phyloP scores from a whole-genome alignment of 2,113 vertebrate species.

The Pygoscelis antarcticus region DNA sequence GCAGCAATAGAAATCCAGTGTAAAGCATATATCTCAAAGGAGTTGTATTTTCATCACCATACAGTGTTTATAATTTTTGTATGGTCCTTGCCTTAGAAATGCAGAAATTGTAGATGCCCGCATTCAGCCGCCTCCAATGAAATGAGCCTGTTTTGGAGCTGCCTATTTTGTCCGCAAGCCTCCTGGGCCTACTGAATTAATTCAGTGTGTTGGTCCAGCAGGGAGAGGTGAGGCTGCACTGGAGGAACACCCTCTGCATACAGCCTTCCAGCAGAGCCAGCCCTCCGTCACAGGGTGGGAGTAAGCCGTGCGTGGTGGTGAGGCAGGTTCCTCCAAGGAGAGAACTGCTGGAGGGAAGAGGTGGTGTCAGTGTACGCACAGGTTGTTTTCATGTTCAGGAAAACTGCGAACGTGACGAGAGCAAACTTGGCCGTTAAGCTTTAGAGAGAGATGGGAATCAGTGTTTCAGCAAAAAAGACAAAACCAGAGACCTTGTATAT shows the following conservation, averaged over 20 bases:
- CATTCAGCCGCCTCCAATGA: not conserved
- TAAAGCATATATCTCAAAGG: conserved; percentile 70
- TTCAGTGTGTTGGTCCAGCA: not conserved
- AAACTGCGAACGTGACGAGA: not conserved
- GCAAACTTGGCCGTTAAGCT: not conserved
- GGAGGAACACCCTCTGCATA: not conserved
- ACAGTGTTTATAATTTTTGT: conserved; percentile 59
- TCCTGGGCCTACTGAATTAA: not conserved
- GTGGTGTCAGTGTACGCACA: not conserved
- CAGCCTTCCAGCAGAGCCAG: not conserved
- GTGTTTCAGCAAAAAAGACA: conserved; percentile 3
- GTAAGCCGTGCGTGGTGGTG: rapidly evolving
- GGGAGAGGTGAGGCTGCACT: not conserved
- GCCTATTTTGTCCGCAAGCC: not conserved
- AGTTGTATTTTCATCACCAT: conserved; percentile 48
- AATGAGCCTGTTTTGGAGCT: not conserved
- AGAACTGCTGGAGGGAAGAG: not conserved
- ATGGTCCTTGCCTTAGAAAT: conserved; percentile 65
- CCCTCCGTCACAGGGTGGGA: not conserved
- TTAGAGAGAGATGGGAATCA: conserved; percentile 26
- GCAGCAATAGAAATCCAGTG: conserved; percentile 79
- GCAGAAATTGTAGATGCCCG: conserved; percentile 30
- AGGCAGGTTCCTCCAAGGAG: not conserved
- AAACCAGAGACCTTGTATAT: conserved; percentile 43
- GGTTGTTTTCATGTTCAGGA: not conserved